Evolutionary conservation across 2,888 invertebrate species (phyloP).

Genomic region (Drosophila acutilabella): DNA sequence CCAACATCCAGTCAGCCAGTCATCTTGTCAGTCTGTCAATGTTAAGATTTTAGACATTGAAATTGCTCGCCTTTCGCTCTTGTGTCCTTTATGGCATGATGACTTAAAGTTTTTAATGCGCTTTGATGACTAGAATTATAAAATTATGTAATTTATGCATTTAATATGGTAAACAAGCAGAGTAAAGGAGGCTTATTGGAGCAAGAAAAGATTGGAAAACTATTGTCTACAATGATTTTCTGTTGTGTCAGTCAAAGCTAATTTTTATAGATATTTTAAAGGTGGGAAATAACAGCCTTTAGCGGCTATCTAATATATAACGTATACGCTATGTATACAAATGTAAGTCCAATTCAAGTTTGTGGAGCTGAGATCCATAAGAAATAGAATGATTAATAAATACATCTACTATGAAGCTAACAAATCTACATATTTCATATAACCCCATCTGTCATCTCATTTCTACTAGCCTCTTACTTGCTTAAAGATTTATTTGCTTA

Average conservation of each 20-base stretch:
- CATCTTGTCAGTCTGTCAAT: constrained; percentile 58
- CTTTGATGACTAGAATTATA: constrained; percentile 8
- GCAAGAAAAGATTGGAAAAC: neutral
- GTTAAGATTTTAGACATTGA: constrained; percentile 82
- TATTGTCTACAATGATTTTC: neutral
- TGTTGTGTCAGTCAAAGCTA: too few species aligned
- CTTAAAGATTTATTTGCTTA: neutral
- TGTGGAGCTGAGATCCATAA: too few species aligned
- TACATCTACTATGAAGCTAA: too few species aligned
- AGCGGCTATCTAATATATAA: too few species aligned
- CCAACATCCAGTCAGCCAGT: constrained; percentile 8
- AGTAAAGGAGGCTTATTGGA: neutral
- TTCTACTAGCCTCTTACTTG: neutral
- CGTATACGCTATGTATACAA: too few species aligned
- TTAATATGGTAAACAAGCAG: neutral
- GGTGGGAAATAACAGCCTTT: too few species aligned
- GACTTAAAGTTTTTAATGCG: constrained; percentile 53
- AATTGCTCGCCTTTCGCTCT: constrained; percentile 40
- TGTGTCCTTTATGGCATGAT: constrained; percentile 28
- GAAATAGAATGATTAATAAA: too few species aligned
- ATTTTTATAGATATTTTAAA: too few species aligned
- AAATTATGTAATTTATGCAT: neutral
- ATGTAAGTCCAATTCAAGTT: too few species aligned
- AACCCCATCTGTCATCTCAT: too few species aligned
- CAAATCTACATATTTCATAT: too few species aligned